These are phyloP conservation scores for Meteorus colon DNA, from an alignment of 2,888 invertebrate genomes.

Conservation along the genomic window DNA sequence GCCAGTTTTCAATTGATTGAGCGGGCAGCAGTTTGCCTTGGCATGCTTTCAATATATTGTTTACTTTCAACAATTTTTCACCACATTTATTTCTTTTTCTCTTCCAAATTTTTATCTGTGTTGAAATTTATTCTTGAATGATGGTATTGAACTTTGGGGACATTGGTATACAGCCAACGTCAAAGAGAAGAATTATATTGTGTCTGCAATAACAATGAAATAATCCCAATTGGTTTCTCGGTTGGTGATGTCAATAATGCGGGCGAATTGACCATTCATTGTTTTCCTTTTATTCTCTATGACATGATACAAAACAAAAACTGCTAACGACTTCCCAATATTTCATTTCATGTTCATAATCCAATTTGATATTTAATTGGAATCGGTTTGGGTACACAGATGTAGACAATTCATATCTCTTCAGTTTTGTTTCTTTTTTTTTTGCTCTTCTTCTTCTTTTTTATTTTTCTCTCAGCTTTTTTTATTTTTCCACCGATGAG, in stretches of 20 bases:
- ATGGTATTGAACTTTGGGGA: not conserved
- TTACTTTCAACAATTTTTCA: not conserved
- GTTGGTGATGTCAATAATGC: no score
- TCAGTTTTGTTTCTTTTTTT: constrained; percentile 13
- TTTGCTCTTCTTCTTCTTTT: not conserved
- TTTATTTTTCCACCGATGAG: constrained; percentile 19
- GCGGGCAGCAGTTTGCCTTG: not conserved
- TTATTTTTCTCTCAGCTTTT: constrained; percentile 2
- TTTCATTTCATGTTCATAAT: constrained; percentile 39
- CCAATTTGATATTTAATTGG: constrained; percentile 30
- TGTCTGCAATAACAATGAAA: not conserved
- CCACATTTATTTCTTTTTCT: not conserved
- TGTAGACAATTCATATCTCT: constrained; percentile 8
- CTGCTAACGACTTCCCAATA: constrained; percentile 44
- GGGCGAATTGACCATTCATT: no score
- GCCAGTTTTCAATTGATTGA: not conserved
- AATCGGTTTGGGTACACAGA: constrained; percentile 30
- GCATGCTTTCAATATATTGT: not conserved
- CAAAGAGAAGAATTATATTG: not conserved
- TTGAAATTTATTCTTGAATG: not conserved
- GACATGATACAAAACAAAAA: constrained; percentile 35
- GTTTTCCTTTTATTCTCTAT: constrained; percentile 8
- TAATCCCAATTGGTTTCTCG: not conserved
- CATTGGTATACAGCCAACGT: no score
- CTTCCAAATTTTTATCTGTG: not conserved